Conservation (phyloP, 2,888 invertebrate genomes). For the Noctuana brunneofusca region DNA sequence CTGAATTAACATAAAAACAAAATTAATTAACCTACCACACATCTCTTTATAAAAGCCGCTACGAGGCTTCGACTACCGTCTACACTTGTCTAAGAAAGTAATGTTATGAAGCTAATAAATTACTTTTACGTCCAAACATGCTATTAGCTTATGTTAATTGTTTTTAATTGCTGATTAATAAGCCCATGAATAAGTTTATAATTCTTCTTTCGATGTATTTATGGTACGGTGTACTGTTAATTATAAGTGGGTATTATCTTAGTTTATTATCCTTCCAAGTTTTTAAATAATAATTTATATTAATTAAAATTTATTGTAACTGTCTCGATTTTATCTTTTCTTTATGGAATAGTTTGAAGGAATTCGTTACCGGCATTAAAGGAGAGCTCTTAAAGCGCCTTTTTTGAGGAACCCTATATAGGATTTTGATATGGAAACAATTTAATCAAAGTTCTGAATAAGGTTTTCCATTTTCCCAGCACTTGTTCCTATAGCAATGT, state of each 20-base stretch:
- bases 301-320: conserved; percentile 8
- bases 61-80: conserved; percentile 25
- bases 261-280: conserved; percentile 5
- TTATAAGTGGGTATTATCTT: conserved; percentile 14
- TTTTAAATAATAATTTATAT: background rate
- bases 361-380: no score
- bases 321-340: background rate
- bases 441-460: background rate
- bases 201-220: conserved; percentile 23
- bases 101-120: conserved; percentile 25
- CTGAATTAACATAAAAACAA: conserved; percentile 25
- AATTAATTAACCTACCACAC: conserved; percentile 8
- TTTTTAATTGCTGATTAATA: conserved; percentile 34
- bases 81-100: conserved; percentile 17
- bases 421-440: background rate
- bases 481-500: background rate
- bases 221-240: conserved; percentile 14
- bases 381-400: no score
- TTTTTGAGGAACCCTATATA: no score
- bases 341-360: no score
- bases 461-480: background rate
- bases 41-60: conserved; percentile 15
- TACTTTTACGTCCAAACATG: conserved; percentile 25
- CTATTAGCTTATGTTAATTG: conserved; percentile 31
- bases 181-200: conserved; percentile 24